phyloP scores from a whole-genome alignment of 2,797 vertebrate species.

The Enteromius mattozi region DNA sequence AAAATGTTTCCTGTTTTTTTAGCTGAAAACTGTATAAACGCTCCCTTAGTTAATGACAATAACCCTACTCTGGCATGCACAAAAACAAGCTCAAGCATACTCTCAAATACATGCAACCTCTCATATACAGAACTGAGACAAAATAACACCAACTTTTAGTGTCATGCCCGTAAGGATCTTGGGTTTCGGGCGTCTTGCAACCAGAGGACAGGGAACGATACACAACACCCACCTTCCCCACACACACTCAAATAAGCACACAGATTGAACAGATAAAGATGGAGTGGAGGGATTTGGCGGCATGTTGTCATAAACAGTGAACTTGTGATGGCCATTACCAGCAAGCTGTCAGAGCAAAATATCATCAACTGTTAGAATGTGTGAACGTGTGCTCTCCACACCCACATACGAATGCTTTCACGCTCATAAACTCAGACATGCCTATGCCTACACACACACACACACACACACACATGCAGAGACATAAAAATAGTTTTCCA shows the following conservation, averaged over 20 bases:
- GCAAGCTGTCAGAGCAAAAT: slow-evolving; percentile 55
- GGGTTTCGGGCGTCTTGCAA: slow-evolving; percentile 7
- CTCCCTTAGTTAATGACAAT: not conserved
- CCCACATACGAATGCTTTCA: slow-evolving; percentile 36
- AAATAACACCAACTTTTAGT: not conserved
- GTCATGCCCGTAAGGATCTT: not conserved
- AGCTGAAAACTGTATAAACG: not conserved
- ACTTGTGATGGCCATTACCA: slow-evolving; percentile 46
- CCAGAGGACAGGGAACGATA: slow-evolving; percentile 7
- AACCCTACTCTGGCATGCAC: not conserved
- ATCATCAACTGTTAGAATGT: slow-evolving; percentile 48
- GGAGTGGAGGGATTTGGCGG: slow-evolving; percentile 1
- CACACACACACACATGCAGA: slow-evolving; percentile 42
- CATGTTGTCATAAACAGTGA: slow-evolving; percentile 48
- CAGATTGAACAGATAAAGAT: slow-evolving; percentile 32
- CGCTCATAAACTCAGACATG: slow-evolving; percentile 16
- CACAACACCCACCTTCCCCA: not conserved
- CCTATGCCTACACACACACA: slow-evolving; percentile 29
- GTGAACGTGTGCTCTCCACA: slow-evolving; percentile 41
- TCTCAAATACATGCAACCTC: not conserved
- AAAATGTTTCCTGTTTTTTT: not conserved
- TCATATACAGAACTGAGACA: not conserved
- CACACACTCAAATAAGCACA: not conserved
- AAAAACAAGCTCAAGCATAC: not conserved
- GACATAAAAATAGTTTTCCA: slow-evolving; percentile 42